Conservation (phyloP, 92 coral and sea anemone species). For the Umimayanthus chanpuru region DNA sequence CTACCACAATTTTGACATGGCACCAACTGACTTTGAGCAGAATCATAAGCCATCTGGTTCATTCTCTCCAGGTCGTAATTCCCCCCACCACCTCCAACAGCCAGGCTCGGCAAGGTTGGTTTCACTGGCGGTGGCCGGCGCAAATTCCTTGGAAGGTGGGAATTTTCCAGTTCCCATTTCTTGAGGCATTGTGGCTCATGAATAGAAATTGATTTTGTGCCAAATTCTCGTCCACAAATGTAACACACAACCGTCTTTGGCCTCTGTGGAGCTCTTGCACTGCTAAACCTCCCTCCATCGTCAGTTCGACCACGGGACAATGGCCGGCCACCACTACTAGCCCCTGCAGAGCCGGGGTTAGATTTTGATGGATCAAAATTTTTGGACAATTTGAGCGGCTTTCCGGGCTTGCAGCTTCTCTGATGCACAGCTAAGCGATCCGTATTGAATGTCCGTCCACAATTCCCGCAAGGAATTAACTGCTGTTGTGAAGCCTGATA, state of each 20-base stretch:
- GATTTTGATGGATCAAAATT: constrained; percentile 63
- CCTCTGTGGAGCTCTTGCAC: constrained; percentile 63
- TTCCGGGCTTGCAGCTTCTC: constrained; percentile 84
- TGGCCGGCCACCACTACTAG: not conserved
- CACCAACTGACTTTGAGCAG: constrained; percentile 82
- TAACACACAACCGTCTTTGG: constrained; percentile 95
- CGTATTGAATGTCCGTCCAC: constrained; percentile 95
- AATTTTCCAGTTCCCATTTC: constrained; percentile 94
- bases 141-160: constrained; percentile 78
- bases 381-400: constrained; percentile 74
- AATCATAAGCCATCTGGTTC: constrained; percentile 87
- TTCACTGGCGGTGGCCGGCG: constrained; percentile 87
- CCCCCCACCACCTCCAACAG: constrained; percentile 52
- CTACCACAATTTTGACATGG: constrained; percentile 94
- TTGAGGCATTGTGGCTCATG: constrained; percentile 98
- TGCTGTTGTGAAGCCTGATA: constrained; percentile 86
- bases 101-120: constrained; percentile 89
- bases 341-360: constrained; percentile 51
- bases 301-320: constrained; percentile 53
- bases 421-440: constrained; percentile 94
- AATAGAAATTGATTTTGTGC: constrained; percentile 89
- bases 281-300: constrained; percentile 54
- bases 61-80: constrained; percentile 69
- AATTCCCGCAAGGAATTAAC: constrained; percentile 87
- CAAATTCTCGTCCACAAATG: constrained; percentile 98